Evolutionary conservation across 2,888 invertebrate species (phyloP), one percentile per base, ranked within the genome.

Genomic region (Zeuzera pyrina): DNA sequence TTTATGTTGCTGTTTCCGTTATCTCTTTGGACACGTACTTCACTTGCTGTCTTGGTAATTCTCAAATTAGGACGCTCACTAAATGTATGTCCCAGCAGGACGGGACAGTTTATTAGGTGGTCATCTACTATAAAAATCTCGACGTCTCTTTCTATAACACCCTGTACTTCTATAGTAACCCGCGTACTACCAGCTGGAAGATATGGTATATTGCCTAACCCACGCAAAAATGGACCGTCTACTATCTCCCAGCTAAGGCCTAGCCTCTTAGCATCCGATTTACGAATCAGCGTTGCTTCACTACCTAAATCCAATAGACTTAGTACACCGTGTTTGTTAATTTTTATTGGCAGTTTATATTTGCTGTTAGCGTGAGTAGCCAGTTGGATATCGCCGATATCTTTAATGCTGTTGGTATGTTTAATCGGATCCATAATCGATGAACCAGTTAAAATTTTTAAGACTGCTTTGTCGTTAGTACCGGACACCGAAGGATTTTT

Each of bases 21-120:
- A n/a, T n/a, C n/a, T n/a, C n/a, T n/a, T n/a, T n/a, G n/a, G n/a
- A n/a, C n/a, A n/a, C n/a, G n/a, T n/a, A n/a, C n/a, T n/a, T n/a
- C n/a, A n/a, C n/a, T n/a, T n/a, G n/a, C n/a, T n/a, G n/a, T n/a
- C n/a, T n/a, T n/a, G 11, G 26, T n/a, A 2, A 37, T 37, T 8
- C 21, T 15, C 7, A 37, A 6, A 10, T 15, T n/a, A 5, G 34
- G 26, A 26, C 34, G 21, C 13, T 37, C 37, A 7, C 31, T 34
- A 14, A 34, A 36, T 11, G 12, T 31, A 24, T 36, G 36, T 2
- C 35, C 35, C 24, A 35, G 10, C 7, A 35, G 26, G 12, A 35
- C 25, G 5, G 35, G 25, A 19, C 19, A 6, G 10, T 24, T 24
- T 7, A 24, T 24, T 7, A 10, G 24, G n/a, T 10, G 7, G 19